These are phyloP conservation scores for Heteromormyrus szaboi DNA, from an alignment of 2,797 vertebrate species.

Conservation along the genomic window DNA sequence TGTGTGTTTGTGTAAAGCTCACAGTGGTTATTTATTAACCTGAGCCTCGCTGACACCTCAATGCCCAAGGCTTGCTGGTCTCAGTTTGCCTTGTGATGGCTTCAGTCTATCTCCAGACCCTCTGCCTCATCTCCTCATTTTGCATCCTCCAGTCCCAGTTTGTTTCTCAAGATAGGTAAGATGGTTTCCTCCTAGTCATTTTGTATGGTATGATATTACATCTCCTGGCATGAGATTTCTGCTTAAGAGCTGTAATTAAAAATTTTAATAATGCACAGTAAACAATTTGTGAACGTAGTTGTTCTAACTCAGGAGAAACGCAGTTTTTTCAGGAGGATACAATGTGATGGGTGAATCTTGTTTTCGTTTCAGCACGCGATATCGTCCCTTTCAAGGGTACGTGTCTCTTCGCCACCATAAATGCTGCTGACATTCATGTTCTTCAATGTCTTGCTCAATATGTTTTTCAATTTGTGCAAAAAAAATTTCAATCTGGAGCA, in stretches of 20 bases:
- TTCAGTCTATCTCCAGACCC: neutral
- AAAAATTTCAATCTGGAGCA: neutral
- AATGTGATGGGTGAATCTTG: neutral
- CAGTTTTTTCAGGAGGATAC: neutral
- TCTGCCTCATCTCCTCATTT: slow-evolving; percentile 17
- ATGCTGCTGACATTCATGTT: neutral
- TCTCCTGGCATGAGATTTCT: neutral
- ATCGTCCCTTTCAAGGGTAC: neutral
- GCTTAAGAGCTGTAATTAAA: neutral
- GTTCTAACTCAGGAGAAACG: neutral
- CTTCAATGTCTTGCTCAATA: neutral
- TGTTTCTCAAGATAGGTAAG: neutral
- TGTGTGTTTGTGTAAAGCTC: neutral
- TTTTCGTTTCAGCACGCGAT: neutral
- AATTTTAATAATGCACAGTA: neutral
- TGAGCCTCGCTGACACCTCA: neutral
- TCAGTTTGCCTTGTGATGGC: slow-evolving; percentile 14
- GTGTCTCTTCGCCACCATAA: neutral
- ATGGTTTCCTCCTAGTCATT: neutral
- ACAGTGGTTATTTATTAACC: slow-evolving; percentile 15
- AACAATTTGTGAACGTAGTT: neutral
- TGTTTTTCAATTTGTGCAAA: neutral
- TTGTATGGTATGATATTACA: neutral
- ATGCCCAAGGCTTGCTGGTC: neutral
- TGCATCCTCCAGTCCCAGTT: slow-evolving; percentile 3